Percentiles rank a stretch among this genome's conserved stretches.
Conservation (phyloP, 2,797 vertebrate species). For the Orientallactaga sibirica region DNA sequence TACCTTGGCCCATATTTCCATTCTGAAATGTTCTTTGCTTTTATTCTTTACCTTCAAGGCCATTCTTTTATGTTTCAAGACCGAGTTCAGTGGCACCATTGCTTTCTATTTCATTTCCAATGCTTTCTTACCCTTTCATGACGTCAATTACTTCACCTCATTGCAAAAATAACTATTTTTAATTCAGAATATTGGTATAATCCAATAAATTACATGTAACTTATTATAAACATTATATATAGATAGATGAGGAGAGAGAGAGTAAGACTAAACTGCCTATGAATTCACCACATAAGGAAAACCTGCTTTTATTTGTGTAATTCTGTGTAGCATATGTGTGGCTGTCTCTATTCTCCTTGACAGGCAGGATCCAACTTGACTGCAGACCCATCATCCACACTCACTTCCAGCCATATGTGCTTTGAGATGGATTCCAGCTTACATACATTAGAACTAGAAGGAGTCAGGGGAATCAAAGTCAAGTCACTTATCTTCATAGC, state of each 20-base stretch:
- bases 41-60: background rate
- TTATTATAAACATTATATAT: background rate
- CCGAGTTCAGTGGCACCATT: background rate
- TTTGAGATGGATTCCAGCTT: slow-evolving; percentile 21
- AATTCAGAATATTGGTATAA: background rate
- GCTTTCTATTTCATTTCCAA: background rate
- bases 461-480: slow-evolving; percentile 14
- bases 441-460: background rate
- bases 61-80: background rate
- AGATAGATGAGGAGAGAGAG: background rate
- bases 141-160: background rate
- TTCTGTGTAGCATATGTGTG: background rate
- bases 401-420: background rate
- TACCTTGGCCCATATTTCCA: background rate
- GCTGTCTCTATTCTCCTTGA: background rate
- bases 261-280: background rate
- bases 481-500: background rate
- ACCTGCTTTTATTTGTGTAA: background rate
- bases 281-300: slow-evolving; percentile 1
- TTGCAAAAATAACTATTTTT: slow-evolving; percentile 8
- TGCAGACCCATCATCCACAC: background rate
- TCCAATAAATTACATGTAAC: background rate
- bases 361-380: background rate
- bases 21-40: background rate
- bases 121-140: background rate